Percentiles rank a stretch among this genome's conserved stretches.
Evolutionary conservation across 2,888 invertebrate species (phyloP).

Genomic region (Odontocerum albicorne): DNA sequence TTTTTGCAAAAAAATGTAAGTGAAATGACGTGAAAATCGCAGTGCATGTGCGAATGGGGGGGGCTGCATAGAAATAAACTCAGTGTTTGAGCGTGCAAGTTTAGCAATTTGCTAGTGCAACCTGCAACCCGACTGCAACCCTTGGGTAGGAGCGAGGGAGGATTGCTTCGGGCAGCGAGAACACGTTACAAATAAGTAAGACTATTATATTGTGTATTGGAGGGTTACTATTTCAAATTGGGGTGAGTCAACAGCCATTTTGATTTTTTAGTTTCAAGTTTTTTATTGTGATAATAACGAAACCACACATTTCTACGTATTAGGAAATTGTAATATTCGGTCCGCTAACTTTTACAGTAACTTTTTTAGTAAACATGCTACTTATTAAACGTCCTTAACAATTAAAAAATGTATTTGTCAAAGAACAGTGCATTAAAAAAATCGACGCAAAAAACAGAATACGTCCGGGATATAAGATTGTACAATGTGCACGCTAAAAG

Average conservation of each 20-base stretch:
- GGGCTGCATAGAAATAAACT: neutral
- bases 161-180: neutral
- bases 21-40: too few relatives aligned
- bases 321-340: too few relatives aligned
- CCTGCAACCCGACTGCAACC: neutral
- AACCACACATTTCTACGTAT: neutral
- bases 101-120: constrained; percentile 8
- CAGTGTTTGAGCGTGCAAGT: constrained; percentile 8
- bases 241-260: neutral
- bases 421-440: too few relatives aligned
- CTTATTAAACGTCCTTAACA: too few relatives aligned
- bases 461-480: too few relatives aligned
- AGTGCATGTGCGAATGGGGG: neutral
- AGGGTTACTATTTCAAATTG: neutral
- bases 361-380: too few relatives aligned
- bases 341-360: too few relatives aligned
- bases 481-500: too few relatives aligned
- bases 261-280: neutral
- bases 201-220: constrained; percentile 20
- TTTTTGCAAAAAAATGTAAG: too few relatives aligned
- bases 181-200: constrained; percentile 30
- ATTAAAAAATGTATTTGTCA: too few relatives aligned
- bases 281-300: neutral
- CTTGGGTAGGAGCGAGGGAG: neutral
- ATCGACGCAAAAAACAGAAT: too few relatives aligned